Base-by-base conservation (phyloP, 2,113 vertebrate genomes). In the Pteropus alecto region DNA sequence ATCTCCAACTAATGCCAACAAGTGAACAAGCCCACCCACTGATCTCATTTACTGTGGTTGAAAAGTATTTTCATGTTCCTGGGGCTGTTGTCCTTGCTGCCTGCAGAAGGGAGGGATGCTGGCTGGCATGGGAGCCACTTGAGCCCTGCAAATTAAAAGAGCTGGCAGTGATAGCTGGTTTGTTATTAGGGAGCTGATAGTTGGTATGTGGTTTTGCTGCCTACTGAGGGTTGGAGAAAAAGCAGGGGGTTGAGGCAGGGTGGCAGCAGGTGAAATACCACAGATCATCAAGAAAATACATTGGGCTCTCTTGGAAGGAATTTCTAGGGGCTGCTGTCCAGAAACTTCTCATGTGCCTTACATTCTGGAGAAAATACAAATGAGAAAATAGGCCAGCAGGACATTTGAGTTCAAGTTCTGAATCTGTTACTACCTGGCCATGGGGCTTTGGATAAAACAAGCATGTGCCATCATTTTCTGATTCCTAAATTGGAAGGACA, bases 1-100 rank as follows among this genome's bases (percentile, higher is more conserved):
- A 94, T 97, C 68, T 73, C 3, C 18, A 58, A 26, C 54, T 30
- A 97, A 88, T 94, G 73, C 83, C 28, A 33, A 89, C 77, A 30
- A 16, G 30, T 0, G 16, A 5, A 11, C 67, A 41, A 0, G 86
- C 89, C 94, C 96, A 94, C 88, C 83, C 91, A 28, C 91, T 0
- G 5, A 16, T 89, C 71, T 77, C 58, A 41, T 91, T 89, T 95
- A 97, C 68, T 19, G 4, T 0, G 16, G 30, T 12, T 51, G 70
- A 82, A 43, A 77, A 94, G 94, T 9, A 7, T 87, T 94, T 94
- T 60, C 0, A 0, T 1, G 18, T 79, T 24, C 93, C 68, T 77
- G 96, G 38, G 93, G 60, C 85, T 33, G 63, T 65, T 28, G 43
- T 0, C 3, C 11, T 54, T 63, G 87, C 94, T 90, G 82, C 61